Evolutionary conservation across 2,113 vertebrate species (phyloP).

Genomic region (Pitta sordida): DNA sequence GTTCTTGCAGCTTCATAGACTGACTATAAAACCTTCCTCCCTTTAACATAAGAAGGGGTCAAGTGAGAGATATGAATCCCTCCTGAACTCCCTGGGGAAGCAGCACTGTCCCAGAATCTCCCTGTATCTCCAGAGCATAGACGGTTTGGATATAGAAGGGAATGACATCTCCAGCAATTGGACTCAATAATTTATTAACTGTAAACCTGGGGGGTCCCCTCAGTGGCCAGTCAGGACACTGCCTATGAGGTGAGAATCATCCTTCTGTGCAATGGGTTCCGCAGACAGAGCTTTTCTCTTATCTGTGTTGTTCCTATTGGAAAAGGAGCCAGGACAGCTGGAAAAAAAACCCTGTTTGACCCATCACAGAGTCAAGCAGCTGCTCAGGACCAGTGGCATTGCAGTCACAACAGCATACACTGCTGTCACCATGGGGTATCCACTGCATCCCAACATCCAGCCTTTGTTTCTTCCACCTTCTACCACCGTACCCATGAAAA

Average conservation of each 20-base stretch:
- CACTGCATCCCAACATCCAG: neutral
- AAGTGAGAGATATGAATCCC: neutral
- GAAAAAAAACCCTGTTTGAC: neutral
- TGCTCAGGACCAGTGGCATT: neutral
- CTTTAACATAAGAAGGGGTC: neutral
- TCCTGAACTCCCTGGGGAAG: neutral
- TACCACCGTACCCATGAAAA: neutral
- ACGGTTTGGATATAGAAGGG: neutral
- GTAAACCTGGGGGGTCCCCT: neutral
- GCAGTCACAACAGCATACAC: neutral
- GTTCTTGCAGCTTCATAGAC: neutral
- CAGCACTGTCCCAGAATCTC: neutral
- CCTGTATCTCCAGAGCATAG: neutral
- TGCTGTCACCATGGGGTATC: accelerated
- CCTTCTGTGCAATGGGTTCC: neutral
- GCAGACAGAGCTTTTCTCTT: neutral
- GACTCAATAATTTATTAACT: neutral
- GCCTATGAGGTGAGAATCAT: neutral
- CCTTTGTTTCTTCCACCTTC: neutral
- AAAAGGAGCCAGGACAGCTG: neutral
- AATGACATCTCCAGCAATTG: neutral
- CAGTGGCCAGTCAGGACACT: neutral
- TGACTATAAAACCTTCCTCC: neutral
- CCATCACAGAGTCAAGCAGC: neutral
- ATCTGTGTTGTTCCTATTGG: neutral